These are phyloP conservation scores for Eulithis prunata DNA, from an alignment of 2,888 invertebrate species.

Conservation along the genomic window DNA sequence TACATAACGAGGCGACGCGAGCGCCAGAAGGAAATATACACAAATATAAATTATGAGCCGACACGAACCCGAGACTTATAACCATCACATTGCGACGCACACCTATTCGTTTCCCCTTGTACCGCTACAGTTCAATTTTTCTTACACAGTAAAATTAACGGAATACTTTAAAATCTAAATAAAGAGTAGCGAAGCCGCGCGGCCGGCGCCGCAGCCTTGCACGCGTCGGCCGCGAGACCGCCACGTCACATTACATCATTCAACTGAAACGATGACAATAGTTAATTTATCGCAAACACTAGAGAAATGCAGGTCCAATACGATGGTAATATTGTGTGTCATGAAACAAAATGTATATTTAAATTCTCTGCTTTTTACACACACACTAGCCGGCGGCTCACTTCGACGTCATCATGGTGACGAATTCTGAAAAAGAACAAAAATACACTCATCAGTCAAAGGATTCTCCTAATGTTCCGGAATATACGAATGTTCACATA, in stretches of 20 bases:
- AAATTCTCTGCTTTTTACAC: constrained; percentile 85
- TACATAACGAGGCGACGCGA: constrained; percentile 37
- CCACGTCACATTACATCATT: constrained; percentile 61
- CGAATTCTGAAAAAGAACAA: constrained; percentile 91
- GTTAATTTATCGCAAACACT: constrained; percentile 84
- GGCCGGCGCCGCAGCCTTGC: constrained; percentile 46
- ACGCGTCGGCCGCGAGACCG: constrained; percentile 40
- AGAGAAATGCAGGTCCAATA: constrained; percentile 86
- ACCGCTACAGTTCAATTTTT: constrained; percentile 78
- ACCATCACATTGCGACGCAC: constrained; percentile 78
- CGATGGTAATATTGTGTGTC: constrained; percentile 85
- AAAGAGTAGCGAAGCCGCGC: constrained; percentile 65
- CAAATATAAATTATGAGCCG: constrained; percentile 71
- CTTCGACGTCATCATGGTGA: constrained; percentile 99
- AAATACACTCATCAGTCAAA: constrained; percentile 47
- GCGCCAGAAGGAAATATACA: constrained; percentile 54
- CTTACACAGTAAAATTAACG: constrained; percentile 83
- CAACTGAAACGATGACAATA: constrained; percentile 83
- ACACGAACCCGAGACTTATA: constrained; percentile 62
- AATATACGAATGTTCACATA: constrained; percentile 43
- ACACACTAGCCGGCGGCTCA: constrained; percentile 91
- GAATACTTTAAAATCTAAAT: constrained; percentile 83
- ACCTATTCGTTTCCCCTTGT: constrained; percentile 76
- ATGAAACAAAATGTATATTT: constrained; percentile 86
- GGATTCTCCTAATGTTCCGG: neutral